Evolutionary conservation across 2,888 invertebrate genomes (phyloP), one percentile per base, ranked within the genome.

Genomic region (Lottia gigantea): DNA sequence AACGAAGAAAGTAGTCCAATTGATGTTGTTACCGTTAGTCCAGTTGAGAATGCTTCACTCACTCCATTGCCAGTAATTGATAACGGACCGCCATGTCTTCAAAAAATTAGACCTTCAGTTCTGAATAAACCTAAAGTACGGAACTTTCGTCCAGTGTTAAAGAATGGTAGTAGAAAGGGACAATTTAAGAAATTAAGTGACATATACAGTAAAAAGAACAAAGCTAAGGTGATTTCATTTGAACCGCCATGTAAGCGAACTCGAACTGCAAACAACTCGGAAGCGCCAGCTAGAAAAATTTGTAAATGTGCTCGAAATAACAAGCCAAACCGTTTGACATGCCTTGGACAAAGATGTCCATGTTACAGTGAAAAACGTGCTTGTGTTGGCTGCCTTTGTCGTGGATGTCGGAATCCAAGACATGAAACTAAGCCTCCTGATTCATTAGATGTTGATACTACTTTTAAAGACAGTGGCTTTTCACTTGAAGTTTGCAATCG

Each of bases 281-380:
- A 46, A 45, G 15, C 40, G 45, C 49, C 63, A 45, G 55, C 55
- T 14, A 63, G 76, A 16, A 81, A 80, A 68, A 73, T 78, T n/a
- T 97, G 96, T 86, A 91, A 96, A 73, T 97, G 97, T 90, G 96
- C 96, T 4, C 95, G 95, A 89, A 95, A 95, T 0, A 95, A 96
- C 0, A 93, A 93, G 23, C 95, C 96, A 0, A 95, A 95, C 6
- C 95, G 95, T 87, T 89, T 96, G 62, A 96, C 96, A 0, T 97
- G 97, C 86, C 95, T 96, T 85, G 96, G 96, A 0, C 96, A 96
- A 87, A 90, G 97, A 75, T 97, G 97, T 90, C 95, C 96, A 0
- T 97, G 97, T 89, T 97, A 97, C 88, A 95, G 95, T 6, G 94
- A 94, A 78, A 94, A 94, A 78, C 94, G 95, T 87, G 94, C 95